Evolutionary conservation across 2,113 vertebrate species (phyloP).

Genomic region (Salminus brasiliensis): DNA sequence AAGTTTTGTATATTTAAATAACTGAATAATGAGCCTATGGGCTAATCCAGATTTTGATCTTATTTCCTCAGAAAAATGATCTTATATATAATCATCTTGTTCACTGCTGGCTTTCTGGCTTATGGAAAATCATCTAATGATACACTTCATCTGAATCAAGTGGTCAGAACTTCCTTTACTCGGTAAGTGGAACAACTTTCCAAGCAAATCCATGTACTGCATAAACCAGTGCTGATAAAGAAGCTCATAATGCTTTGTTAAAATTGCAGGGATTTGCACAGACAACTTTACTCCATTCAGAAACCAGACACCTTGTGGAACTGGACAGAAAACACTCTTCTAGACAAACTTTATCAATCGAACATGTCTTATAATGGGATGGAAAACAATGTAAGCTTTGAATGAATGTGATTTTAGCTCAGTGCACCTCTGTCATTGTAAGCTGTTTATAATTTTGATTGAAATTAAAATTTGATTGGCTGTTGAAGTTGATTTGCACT

Average conservation of each 20-base stretch:
- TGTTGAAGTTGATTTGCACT: background rate
- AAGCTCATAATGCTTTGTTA: background rate
- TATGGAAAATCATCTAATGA: conserved; percentile 58
- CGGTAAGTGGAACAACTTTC: conserved; percentile 65
- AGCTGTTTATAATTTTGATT: no score
- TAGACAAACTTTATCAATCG: conserved; percentile 64
- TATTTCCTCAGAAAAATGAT: conserved; percentile 67
- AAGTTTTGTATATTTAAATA: no score
- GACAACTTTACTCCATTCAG: conserved; percentile 57
- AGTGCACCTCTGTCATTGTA: background rate
- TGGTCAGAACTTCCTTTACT: conserved; percentile 68
- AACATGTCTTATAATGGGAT: background rate
- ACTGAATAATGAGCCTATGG: background rate
- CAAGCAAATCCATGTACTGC: background rate
- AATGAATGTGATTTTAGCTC: background rate
- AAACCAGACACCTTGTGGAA: conserved; percentile 74
- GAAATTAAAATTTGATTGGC: no score
- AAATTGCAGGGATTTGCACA: conserved; percentile 56
- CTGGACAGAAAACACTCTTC: conserved; percentile 67
- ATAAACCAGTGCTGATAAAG: background rate
- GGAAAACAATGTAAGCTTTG: conserved; percentile 26
- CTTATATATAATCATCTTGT: conserved; percentile 59
- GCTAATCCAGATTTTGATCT: background rate
- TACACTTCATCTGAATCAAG: conserved; percentile 67
- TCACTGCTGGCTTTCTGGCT: conserved; percentile 68